phyloP scores from a whole-genome alignment of 2,888 invertebrate species.

The Microctonus aethiopoides region DNA sequence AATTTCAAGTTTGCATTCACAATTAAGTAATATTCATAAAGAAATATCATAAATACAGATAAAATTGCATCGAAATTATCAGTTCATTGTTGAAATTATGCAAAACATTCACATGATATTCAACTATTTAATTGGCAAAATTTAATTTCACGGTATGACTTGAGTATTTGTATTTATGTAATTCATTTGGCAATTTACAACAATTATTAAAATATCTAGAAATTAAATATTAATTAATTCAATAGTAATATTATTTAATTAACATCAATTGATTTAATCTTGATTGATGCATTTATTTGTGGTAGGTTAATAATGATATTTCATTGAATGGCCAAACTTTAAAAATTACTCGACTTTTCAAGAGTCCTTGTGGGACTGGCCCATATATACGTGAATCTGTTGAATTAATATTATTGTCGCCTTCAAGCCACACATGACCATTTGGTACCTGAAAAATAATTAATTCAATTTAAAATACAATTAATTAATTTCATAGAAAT shows the following conservation, averaged over 20 bases:
- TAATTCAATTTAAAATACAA: not conserved
- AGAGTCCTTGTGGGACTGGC: constrained; percentile 86
- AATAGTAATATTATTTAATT: not conserved
- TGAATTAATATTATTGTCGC: constrained; percentile 87
- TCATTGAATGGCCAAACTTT: constrained; percentile 79
- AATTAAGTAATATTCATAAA: too few species aligned
- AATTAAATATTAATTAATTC: too few species aligned
- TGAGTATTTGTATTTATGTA: too few species aligned
- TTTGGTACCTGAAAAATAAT: constrained; percentile 77
- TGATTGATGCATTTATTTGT: constrained; percentile 32
- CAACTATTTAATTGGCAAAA: too few species aligned
- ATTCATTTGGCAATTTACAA: too few species aligned
- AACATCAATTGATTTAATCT: constrained; percentile 19
- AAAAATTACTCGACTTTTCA: constrained; percentile 84
- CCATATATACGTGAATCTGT: constrained; percentile 89
- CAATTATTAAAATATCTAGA: too few species aligned
- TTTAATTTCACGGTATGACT: too few species aligned
- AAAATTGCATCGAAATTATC: too few species aligned
- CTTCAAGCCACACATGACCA: constrained; percentile 93
- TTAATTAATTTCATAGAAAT: too few species aligned
- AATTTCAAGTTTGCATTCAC: not conserved
- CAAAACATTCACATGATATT: too few species aligned
- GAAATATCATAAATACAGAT: too few species aligned
- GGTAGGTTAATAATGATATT: constrained; percentile 51
- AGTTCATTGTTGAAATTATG: too few species aligned